Evolutionary conservation across 2,888 invertebrate genomes (phyloP).

Genomic region (Dryobotodes eremita): DNA sequence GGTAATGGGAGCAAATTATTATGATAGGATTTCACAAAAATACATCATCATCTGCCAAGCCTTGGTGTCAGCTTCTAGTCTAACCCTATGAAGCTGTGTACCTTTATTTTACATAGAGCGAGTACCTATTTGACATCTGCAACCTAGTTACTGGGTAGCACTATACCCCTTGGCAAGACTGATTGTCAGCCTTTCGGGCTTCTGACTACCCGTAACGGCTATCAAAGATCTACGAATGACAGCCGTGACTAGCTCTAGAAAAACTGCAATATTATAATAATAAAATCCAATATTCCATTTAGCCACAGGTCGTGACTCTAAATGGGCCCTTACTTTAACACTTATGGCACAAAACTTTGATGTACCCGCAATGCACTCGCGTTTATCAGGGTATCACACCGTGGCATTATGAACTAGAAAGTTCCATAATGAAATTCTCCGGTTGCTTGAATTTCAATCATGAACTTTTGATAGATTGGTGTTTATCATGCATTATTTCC

Average conservation of each 20-base stretch:
- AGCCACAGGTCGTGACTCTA: background rate
- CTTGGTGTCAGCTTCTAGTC: background rate
- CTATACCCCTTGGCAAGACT: background rate
- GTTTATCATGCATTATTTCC: constrained; percentile 20
- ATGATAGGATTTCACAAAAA: too few species aligned
- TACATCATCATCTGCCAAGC: background rate
- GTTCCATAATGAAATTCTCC: constrained; percentile 35
- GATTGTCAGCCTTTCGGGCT: background rate
- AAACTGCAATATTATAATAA: background rate
- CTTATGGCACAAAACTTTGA: constrained; percentile 58
- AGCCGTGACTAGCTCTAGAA: background rate
- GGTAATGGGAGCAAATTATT: too few species aligned
- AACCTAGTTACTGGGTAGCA: background rate
- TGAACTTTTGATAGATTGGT: constrained; percentile 47
- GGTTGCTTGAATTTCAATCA: constrained; percentile 54
- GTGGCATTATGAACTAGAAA: constrained; percentile 21
- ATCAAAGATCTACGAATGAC: background rate
- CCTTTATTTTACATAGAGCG: background rate
- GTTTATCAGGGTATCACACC: constrained; percentile 70
- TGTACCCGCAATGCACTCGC: constrained; percentile 73
- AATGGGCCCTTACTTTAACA: background rate
- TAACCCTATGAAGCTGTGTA: background rate
- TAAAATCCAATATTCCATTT: background rate
- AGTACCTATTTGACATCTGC: background rate
- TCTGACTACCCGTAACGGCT: background rate